Percentiles rank a stretch among this genome's conserved stretches.
These are phyloP conservation scores for Trichomalopsis sarcophagae DNA, from an alignment of 1,140 invertebrate genomes.

Conservation along the genomic window DNA sequence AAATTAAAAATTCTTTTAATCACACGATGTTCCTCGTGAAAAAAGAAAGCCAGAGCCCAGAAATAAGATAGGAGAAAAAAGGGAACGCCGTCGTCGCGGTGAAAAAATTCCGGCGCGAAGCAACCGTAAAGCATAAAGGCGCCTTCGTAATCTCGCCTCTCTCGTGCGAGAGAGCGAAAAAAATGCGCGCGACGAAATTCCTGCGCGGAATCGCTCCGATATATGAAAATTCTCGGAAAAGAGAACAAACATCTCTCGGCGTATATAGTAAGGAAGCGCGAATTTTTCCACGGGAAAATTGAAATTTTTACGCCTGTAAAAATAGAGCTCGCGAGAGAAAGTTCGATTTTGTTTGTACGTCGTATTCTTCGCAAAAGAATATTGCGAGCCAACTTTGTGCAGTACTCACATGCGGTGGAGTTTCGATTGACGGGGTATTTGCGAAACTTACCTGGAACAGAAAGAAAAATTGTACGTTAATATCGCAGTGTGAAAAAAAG, in stretches of 20 bases:
- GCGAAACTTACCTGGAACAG: conserved; percentile 3
- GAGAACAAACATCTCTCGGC: background rate
- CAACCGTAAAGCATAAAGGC: background rate
- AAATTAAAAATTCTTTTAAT: background rate
- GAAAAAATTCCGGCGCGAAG: conserved; percentile 9
- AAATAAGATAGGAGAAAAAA: background rate
- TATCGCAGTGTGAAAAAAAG: background rate
- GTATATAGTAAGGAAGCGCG: background rate
- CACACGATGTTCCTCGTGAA: conserved; percentile 1
- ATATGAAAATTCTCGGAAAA: conserved; percentile 7
- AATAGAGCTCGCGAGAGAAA: background rate
- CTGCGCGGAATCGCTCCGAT: background rate
- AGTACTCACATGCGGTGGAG: background rate
- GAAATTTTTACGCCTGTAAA: background rate
- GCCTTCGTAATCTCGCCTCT: background rate
- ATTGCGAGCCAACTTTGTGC: background rate
- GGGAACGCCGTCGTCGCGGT: background rate
- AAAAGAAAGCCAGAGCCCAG: background rate
- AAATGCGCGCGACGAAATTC: conserved; percentile 6
- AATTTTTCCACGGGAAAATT: background rate
- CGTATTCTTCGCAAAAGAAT: background rate
- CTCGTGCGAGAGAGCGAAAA: background rate
- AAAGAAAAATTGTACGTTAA: background rate
- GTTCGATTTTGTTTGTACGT: background rate
- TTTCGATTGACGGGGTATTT: background rate